phyloP scores from a whole-genome alignment of 2,797 vertebrate genomes.

The Ibycter americanus region DNA sequence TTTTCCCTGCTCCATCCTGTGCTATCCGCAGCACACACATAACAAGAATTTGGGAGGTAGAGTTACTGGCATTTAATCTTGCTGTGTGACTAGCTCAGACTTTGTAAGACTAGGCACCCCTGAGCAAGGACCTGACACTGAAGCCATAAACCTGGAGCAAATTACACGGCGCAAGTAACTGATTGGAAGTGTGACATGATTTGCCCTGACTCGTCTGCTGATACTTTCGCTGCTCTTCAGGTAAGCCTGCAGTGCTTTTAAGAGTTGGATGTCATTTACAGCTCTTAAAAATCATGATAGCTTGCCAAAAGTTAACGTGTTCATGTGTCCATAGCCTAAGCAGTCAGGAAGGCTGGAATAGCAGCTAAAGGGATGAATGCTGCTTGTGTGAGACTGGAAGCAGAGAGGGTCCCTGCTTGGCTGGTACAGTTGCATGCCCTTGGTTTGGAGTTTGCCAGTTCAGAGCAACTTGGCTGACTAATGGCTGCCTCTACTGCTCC shows the following conservation, averaged over 20 bases:
- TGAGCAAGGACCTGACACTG: neutral
- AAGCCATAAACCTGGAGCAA: constrained; percentile 34
- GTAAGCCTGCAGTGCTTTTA: neutral
- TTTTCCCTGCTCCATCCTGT: constrained; percentile 6
- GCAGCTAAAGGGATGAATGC: neutral
- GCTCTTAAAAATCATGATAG: neutral
- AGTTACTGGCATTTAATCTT: constrained; percentile 8
- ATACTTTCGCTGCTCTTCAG: neutral
- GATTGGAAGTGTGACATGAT: constrained; percentile 21
- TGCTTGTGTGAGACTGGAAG: neutral
- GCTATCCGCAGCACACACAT: neutral
- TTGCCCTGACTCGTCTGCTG: neutral
- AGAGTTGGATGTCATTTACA: neutral
- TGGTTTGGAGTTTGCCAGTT: neutral
- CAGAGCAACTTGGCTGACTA: neutral
- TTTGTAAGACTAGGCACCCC: constrained; percentile 3
- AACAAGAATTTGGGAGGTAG: constrained; percentile 44
- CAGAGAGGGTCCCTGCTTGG: neutral
- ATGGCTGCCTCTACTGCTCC: neutral
- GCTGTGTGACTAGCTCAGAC: constrained; percentile 9
- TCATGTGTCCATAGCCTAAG: neutral
- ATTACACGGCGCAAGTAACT: constrained; percentile 4
- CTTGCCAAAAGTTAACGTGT: neutral
- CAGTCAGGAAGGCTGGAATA: neutral
- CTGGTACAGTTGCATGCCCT: neutral